phyloP scores from a whole-genome alignment of 2,888 invertebrate genomes.

The Rhogogaster chlorosoma region DNA sequence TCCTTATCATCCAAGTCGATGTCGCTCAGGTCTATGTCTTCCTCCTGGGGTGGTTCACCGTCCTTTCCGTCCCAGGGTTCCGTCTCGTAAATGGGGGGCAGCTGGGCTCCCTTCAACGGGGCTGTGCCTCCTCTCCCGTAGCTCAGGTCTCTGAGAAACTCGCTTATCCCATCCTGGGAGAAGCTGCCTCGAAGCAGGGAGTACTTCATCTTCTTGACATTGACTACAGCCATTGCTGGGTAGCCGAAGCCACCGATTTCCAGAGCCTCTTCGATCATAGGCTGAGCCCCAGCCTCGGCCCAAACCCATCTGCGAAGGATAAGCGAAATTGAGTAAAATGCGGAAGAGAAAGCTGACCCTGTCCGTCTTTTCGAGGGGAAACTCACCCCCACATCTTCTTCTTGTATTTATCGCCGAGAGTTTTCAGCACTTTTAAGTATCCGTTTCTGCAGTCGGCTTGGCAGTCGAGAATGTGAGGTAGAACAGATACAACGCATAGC shows the following conservation, averaged over 20 bases:
- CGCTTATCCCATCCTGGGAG: constrained; percentile 95
- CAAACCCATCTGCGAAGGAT: constrained; percentile 89
- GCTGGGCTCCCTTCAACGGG: constrained; percentile 89
- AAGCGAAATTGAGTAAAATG: constrained; percentile 55
- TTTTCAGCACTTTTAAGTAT: constrained; percentile 87
- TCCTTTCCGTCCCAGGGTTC: constrained; percentile 98
- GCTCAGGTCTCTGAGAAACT: constrained; percentile 95
- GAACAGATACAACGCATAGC: constrained; percentile 93
- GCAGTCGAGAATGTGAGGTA: constrained; percentile 98
- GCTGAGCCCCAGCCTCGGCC: constrained; percentile 95
- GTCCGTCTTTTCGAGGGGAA: not conserved
- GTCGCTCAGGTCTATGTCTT: constrained; percentile 96
- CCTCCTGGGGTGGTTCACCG: constrained; percentile 90
- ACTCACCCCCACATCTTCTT: constrained; percentile 95
- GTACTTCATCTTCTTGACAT: constrained; percentile 98
- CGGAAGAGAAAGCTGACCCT: not conserved
- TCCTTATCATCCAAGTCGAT: constrained; percentile 91
- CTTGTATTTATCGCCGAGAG: constrained; percentile 94
- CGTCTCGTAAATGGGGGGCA: constrained; percentile 85
- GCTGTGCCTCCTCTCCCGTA: constrained; percentile 96
- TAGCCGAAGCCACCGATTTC: constrained; percentile 99
- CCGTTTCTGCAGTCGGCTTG: constrained; percentile 93
- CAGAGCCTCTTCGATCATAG: constrained; percentile 90
- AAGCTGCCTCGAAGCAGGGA: constrained; percentile 96
- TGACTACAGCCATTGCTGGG: constrained; percentile 98